Percentiles rank a stretch among this genome's conserved stretches.
These are phyloP conservation scores for Temnothorax nylanderi DNA, from an alignment of 1,140 invertebrate species.

Conservation along the genomic window DNA sequence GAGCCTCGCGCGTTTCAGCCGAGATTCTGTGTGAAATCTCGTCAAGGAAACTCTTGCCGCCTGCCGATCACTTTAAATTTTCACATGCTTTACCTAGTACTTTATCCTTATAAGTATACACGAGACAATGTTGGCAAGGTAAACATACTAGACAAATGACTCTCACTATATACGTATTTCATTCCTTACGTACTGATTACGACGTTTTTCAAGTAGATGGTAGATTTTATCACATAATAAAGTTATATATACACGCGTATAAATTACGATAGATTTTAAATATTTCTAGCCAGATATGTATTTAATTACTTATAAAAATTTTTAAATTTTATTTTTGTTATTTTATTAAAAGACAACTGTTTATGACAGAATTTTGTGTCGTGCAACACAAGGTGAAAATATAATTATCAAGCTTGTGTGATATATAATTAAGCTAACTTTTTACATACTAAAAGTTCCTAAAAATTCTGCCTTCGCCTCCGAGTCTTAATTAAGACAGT, in stretches of 20 bases:
- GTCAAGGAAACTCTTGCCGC: constrained; percentile 30
- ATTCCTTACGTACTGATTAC: background rate
- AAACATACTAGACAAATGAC: constrained; percentile 15
- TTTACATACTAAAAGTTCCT: background rate
- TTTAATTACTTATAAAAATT: background rate
- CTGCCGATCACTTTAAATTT: constrained; percentile 43
- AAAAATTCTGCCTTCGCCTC: background rate
- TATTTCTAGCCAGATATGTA: background rate
- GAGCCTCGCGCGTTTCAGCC: background rate
- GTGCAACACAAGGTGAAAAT: background rate
- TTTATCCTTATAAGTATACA: constrained; percentile 40
- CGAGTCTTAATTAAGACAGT: constrained; percentile 51
- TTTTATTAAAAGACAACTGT: too few relatives aligned
- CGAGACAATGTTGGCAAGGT: background rate
- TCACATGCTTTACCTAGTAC: constrained; percentile 36
- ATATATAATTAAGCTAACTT: background rate
- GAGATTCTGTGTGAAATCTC: constrained; percentile 48
- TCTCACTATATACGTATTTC: background rate
- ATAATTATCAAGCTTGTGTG: background rate
- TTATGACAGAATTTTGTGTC: too few relatives aligned
- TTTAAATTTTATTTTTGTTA: background rate
- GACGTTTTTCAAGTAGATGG: background rate
- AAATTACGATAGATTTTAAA: background rate
- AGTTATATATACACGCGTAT: background rate
- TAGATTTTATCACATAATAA: background rate